Conservation (phyloP, 2,797 vertebrate species). For the Poecilia picta region DNA sequence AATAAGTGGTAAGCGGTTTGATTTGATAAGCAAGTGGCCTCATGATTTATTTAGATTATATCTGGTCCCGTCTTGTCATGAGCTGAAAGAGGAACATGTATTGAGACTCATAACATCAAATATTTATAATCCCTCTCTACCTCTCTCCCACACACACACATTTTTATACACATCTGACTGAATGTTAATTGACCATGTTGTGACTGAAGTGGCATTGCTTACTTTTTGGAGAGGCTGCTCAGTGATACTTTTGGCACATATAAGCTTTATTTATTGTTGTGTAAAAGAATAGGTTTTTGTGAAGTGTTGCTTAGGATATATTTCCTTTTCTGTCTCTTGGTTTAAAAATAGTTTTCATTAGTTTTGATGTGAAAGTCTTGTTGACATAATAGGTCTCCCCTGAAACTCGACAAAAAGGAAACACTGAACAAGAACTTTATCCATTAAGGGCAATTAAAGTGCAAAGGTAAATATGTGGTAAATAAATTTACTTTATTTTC, state of each 20-base stretch:
- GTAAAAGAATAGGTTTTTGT: neutral
- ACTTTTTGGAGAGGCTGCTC: neutral
- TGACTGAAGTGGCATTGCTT: conserved; percentile 22
- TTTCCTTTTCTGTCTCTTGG: neutral
- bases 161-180: conserved; percentile 20
- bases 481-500: neutral
- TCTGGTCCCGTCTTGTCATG: conserved; percentile 67
- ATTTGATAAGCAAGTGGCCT: conserved; percentile 57
- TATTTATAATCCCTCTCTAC: conserved; percentile 51
- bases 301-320: neutral
- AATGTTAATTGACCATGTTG: conserved; percentile 48
- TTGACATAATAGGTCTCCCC: neutral
- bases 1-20: conserved; percentile 32
- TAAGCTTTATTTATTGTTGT: neutral
- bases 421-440: neutral
- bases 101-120: conserved; percentile 62
- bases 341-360: neutral
- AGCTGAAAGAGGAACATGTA: conserved; percentile 65
- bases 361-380: neutral
- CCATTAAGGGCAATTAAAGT: neutral
- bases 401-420: neutral
- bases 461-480: neutral
- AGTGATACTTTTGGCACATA: neutral
- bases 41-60: conserved; percentile 68
- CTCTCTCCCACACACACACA: conserved; percentile 8